Percentiles rank a stretch among this genome's conserved stretches.
phyloP scores from a whole-genome alignment of 37 sponge, comb jelly and placozoan species.

The Geodia barretti region DNA sequence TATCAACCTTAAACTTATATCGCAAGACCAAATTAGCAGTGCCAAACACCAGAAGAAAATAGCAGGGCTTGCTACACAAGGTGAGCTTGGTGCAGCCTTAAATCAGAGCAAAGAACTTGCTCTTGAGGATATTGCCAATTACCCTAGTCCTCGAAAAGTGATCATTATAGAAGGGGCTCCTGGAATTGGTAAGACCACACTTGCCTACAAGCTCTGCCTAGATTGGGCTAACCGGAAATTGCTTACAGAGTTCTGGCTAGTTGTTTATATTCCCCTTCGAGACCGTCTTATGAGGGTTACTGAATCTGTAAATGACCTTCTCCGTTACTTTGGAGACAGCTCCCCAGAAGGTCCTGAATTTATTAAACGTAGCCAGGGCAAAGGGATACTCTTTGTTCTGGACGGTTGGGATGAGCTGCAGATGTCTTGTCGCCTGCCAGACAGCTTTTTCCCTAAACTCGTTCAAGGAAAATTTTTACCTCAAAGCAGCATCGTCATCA shows the following conservation, averaged over 20 bases:
- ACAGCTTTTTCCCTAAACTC: constrained; percentile 13
- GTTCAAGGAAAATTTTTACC: constrained; percentile 12
- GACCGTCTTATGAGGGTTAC: constrained; percentile 10
- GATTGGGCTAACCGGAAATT: constrained; percentile 13
- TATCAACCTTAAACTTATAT: constrained; percentile 7
- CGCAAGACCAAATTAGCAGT: not conserved
- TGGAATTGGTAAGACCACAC: constrained; percentile 35
- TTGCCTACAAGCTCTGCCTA: constrained; percentile 15
- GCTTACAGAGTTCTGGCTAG: constrained; percentile 1
- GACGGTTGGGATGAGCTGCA: constrained; percentile 49
- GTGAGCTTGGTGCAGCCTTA: not conserved
- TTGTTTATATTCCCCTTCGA: constrained; percentile 17
- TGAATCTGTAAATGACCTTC: constrained; percentile 8
- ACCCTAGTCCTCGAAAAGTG: not conserved
- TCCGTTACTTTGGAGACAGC: constrained; percentile 3
- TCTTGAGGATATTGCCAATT: constrained; percentile 9
- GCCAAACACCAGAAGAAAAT: not conserved
- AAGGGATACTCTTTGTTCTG: constrained; percentile 14
- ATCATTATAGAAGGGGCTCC: constrained; percentile 35
- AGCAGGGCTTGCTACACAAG: not conserved
- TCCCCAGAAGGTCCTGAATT: too few species aligned
- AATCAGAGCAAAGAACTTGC: not conserved
- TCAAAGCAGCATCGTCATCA: constrained; percentile 8
- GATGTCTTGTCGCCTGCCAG: not conserved
- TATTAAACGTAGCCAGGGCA: constrained; percentile 4